phyloP scores from a whole-genome alignment of 2,888 invertebrate genomes.

The Chaetoderma sp. region DNA sequence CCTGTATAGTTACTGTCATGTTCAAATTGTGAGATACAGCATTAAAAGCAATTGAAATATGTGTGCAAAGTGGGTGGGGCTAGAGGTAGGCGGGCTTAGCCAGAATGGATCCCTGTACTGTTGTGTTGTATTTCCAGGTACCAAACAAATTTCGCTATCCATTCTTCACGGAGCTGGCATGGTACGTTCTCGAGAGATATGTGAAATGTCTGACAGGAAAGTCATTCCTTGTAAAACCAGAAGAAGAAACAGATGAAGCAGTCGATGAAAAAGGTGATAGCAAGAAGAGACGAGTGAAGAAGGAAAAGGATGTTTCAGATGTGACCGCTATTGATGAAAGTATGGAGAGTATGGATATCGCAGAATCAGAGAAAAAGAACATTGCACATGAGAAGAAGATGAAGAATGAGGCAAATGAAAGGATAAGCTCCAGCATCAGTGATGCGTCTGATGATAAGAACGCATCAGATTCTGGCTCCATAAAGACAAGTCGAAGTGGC shows the following conservation, averaged over 20 bases:
- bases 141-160: slow-evolving; percentile 98
- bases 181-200: slow-evolving; percentile 96
- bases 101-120: too few species aligned
- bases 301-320: not conserved
- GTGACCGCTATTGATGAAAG: too few species aligned
- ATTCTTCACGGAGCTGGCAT: slow-evolving; percentile 97
- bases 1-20: too few species aligned
- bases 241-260: slow-evolving; percentile 40
- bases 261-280: too few species aligned
- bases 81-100: too few species aligned
- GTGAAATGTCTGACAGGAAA: slow-evolving; percentile 85
- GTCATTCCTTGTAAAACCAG: slow-evolving; percentile 47
- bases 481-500: not conserved
- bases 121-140: slow-evolving; percentile 75
- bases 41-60: too few species aligned
- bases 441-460: not conserved
- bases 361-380: not conserved
- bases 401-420: not conserved
- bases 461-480: not conserved
- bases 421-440: too few species aligned
- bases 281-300: not conserved
- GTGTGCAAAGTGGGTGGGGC: too few species aligned
- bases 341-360: not conserved
- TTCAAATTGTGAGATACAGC: too few species aligned
- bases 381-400: too few species aligned